Conservation (phyloP, 2,888 invertebrate genomes). For the Amiota communis region DNA sequence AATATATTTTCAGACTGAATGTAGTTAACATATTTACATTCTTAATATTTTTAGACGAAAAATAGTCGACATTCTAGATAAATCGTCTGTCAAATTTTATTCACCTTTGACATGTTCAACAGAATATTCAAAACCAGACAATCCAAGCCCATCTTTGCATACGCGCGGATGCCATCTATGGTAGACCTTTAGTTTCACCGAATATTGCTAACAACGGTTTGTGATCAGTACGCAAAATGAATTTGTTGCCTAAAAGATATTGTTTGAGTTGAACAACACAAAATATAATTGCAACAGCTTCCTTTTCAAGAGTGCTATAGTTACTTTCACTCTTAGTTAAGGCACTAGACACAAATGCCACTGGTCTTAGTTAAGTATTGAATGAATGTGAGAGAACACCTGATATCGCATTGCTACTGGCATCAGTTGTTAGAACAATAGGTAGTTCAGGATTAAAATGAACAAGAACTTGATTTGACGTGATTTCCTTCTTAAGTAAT, state of each 20-base stretch:
- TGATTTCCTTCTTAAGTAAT: too few relatives aligned
- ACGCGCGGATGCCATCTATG: neutral
- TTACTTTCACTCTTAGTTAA: slow-evolving; percentile 39
- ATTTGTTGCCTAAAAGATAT: too few relatives aligned
- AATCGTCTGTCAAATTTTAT: too few relatives aligned
- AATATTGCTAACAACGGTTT: neutral
- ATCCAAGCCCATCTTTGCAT: neutral
- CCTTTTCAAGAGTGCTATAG: slow-evolving; percentile 33
- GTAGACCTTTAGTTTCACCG: neutral
- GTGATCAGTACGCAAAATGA: too few relatives aligned
- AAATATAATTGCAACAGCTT: slow-evolving; percentile 43
- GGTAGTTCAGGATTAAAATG: slow-evolving; percentile 44
- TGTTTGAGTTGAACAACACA: slow-evolving; percentile 37
- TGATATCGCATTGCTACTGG: slow-evolving; percentile 42
- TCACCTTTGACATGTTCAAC: too few relatives aligned
- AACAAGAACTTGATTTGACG: slow-evolving; percentile 40
- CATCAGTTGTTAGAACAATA: slow-evolving; percentile 49
- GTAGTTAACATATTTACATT: too few relatives aligned
- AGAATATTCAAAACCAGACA: too few relatives aligned
- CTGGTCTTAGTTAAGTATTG: slow-evolving; percentile 31
- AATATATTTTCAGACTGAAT: too few relatives aligned
- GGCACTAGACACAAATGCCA: slow-evolving; percentile 42
- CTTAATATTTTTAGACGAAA: too few relatives aligned
- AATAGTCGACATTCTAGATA: too few relatives aligned
- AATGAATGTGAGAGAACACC: slow-evolving; percentile 27